Base-by-base conservation (phyloP, 1,140 invertebrate species). In the Drosophila pallidifrons region DNA sequence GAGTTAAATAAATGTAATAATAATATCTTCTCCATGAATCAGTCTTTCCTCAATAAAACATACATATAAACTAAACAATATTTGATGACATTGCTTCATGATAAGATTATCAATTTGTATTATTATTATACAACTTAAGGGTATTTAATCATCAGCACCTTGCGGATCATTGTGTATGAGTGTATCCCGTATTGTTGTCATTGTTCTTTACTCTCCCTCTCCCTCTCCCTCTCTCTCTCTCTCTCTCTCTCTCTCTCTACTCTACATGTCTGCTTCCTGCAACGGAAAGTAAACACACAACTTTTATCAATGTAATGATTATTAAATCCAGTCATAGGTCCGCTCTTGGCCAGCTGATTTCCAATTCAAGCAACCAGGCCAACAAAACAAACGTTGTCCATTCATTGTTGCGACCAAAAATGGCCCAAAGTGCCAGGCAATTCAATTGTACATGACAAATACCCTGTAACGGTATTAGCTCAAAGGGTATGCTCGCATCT, bases 311-410 rank as follows among this genome's bases (percentile, higher is more conserved):
- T 30, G 30, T 51, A 51, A 54, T 55, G 35, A 65, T 55, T 32
- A 45, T 54, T 32, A 66, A 66, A 47, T 46, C 15, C 43, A 45
- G 65, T 57, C 30, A 13, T n/a, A 28, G 41, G 28, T n/a, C 43
- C 10, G 2, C 35, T 35, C 51, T 43, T 60, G 55, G 64, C 41
- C 71, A 65, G 61, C 64, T 64, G 78, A 76, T 73, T 72, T 57
- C 67, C 51, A 63, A 81, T 54, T 67, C 67, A 41, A 51, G 43
- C 67, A 46, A 45, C 16, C 49, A 60, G 66, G 66, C 66, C 57
- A 75, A 75, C n/a, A 69, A 63, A 69, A 87, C 79, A 86, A 76
- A 73, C 71, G 68, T n/a, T 61, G 43, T 52, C 49, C 82, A 86
- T 86, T 87, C 82, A 86, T 73, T 60, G 64, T 10, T 38, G 6